Conservation (phyloP, 2,113 vertebrate species). For the Thymallus thymallus region DNA sequence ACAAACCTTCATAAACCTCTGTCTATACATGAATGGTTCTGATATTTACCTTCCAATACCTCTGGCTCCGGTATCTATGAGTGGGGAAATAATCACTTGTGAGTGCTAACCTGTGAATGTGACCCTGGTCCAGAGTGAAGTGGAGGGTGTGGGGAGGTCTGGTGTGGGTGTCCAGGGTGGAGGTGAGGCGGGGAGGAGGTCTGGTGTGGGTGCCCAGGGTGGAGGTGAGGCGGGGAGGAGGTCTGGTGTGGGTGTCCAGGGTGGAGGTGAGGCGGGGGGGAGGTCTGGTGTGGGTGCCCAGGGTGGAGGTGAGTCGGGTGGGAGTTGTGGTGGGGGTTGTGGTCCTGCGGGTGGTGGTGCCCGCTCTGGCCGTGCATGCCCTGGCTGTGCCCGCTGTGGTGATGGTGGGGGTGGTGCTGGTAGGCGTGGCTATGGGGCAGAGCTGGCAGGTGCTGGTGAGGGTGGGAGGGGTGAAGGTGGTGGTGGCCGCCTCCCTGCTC, state of each 20-base stretch:
- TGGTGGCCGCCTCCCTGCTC: slow-evolving; percentile 86
- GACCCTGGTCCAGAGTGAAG: slow-evolving; percentile 84
- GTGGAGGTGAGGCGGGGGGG: slow-evolving; percentile 59
- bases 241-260: slow-evolving; percentile 80
- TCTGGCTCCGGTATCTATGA: slow-evolving; percentile 5
- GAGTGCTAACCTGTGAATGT: slow-evolving; percentile 87
- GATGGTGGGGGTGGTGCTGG: slow-evolving; percentile 80
- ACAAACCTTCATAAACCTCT: not conserved
- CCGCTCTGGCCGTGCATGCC: slow-evolving; percentile 78
- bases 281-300: slow-evolving; percentile 89
- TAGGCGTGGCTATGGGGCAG: slow-evolving; percentile 80
- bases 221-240: slow-evolving; percentile 91
- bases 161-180: slow-evolving; percentile 71
- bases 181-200: slow-evolving; percentile 74
- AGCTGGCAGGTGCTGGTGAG: slow-evolving; percentile 94
- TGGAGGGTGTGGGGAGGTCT: slow-evolving; percentile 91
- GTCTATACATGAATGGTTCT: not conserved
- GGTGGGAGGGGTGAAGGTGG: slow-evolving; percentile 88
- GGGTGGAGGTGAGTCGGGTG: slow-evolving; percentile 93
- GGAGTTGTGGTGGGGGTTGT: slow-evolving; percentile 89
- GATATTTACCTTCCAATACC: not conserved
- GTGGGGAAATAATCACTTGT: slow-evolving; percentile 1
- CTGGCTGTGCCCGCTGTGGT: slow-evolving; percentile 79
- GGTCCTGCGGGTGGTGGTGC: slow-evolving; percentile 87
- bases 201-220: slow-evolving; percentile 89